phyloP scores from a whole-genome alignment of 2,888 invertebrate species.

The Drosophila flavopinicola region DNA sequence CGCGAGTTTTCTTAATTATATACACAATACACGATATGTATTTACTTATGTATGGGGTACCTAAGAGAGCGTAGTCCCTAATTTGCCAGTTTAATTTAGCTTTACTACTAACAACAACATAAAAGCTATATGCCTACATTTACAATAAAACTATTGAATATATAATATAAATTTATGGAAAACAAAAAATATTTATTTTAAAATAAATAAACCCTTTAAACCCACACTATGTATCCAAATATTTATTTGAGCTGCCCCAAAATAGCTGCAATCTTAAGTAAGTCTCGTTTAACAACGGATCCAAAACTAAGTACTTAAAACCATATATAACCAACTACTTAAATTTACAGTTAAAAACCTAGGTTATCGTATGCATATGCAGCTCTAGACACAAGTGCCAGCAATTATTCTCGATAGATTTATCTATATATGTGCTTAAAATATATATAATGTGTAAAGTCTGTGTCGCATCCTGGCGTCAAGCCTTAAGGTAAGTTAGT shows the following conservation, averaged over 20 bases:
- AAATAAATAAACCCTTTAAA: conserved; percentile 67
- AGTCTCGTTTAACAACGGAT: conserved; percentile 46
- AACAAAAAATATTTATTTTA: conserved; percentile 58
- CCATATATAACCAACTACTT: conserved; percentile 24
- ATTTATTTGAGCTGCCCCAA: conserved; percentile 47
- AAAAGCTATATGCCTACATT: background rate
- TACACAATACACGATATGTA: conserved; percentile 34
- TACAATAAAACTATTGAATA: conserved; percentile 20
- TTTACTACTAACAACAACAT: conserved; percentile 14
- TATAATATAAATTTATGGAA: conserved; percentile 36
- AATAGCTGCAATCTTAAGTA: conserved; percentile 54
- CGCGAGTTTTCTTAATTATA: conserved; percentile 17
- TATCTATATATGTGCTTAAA: conserved; percentile 1
- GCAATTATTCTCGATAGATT: conserved; percentile 13
- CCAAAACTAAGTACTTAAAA: conserved; percentile 30
- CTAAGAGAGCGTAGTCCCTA: conserved; percentile 47
- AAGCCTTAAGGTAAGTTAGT: conserved; percentile 42
- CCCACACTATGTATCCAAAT: conserved; percentile 66
- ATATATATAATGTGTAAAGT: conserved; percentile 1
- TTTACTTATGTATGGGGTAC: conserved; percentile 39
- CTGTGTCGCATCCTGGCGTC: background rate
- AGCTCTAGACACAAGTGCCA: conserved; percentile 33
- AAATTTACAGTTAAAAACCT: conserved; percentile 34
- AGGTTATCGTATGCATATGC: conserved; percentile 48
- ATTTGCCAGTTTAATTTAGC: conserved; percentile 48